Evolutionary conservation across 1,140 invertebrate genomes (phyloP), one percentile per base, ranked within the genome.

Genomic region (Araneus ventricosus): DNA sequence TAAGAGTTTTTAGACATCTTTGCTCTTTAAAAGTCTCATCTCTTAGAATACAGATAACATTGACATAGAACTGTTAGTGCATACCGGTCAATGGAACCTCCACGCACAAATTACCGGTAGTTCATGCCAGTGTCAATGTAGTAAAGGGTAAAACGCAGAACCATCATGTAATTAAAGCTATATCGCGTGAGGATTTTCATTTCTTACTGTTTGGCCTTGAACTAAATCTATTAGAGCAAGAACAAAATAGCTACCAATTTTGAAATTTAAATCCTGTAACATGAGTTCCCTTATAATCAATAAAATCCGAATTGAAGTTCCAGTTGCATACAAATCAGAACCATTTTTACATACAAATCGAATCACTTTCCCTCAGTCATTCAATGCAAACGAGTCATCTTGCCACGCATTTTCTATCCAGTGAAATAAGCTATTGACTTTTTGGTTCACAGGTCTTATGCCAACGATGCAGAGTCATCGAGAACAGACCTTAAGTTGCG

Each of bases 321-420:
- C 39, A 34, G 17, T 84, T 84, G 27, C 82, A 45, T 84, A 52
- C 82, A 84, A 84, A 84, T 30, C 8, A n/a, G 24, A 8, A 17
- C 2, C 14, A 30, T 30, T 37, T 37, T 75, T 75, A 52, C n/a
- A 84, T 20, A 57, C 41, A 30, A 17, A 84, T 52, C 27, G 24
- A 41, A 84, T 84, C 82, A 84, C 82, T 84, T 84, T 84, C 82
- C 30, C 34, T 24, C 82, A 27, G 24, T 20, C 39, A 84, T 52
- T 10, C 27, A 17, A 57, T 52, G 39, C 27, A 84, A 84, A 84
- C 24, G 39, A 52, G 17, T 17, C 45, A 52, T 52, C 82, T 30
- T 57, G 41, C n/a, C 41, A 27, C 34, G 41, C 24, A 52, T 52
- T 45, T 82, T 84, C 41, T 45, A n/a, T 10, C 14, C 82, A 52